phyloP scores from a whole-genome alignment of 1,140 invertebrate species.

The Drosophila persimilis region DNA sequence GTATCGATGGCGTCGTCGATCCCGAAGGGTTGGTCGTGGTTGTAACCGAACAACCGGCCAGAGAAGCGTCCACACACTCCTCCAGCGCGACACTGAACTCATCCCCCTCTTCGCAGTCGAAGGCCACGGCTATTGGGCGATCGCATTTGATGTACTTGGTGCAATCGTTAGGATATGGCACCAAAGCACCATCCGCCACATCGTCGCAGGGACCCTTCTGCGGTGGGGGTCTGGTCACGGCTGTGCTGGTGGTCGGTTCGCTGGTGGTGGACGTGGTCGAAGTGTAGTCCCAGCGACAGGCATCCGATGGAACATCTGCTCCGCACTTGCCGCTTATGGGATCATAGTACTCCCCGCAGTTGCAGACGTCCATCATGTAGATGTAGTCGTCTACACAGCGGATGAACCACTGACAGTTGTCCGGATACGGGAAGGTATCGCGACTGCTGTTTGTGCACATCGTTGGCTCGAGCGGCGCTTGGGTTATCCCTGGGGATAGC shows the following conservation, averaged over 20 bases:
- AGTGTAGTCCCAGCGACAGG: conserved; percentile 65
- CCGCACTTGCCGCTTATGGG: conserved; percentile 54
- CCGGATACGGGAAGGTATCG: conserved; percentile 60
- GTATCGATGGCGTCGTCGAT: conserved; percentile 5
- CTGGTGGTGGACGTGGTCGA: conserved; percentile 42
- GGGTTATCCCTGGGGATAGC: conserved; percentile 23
- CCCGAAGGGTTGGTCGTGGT: conserved; percentile 26
- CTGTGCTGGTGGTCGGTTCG: conserved; percentile 24
- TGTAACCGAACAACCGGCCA: conserved; percentile 57
- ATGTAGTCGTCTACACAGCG: conserved; percentile 65
- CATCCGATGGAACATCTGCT: conserved; percentile 53
- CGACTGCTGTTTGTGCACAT: conserved; percentile 64
- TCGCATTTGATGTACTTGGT: conserved; percentile 66
- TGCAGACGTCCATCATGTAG: conserved; percentile 73
- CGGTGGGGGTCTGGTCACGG: conserved; percentile 52
- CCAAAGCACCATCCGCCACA: conserved; percentile 35
- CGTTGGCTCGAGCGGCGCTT: conserved; percentile 32
- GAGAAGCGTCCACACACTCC: conserved; percentile 46
- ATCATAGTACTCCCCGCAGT: conserved; percentile 68
- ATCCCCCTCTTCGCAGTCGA: conserved; percentile 52
- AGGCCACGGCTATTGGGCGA: conserved; percentile 58
- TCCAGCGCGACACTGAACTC: conserved; percentile 50
- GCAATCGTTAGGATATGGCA: conserved; percentile 73
- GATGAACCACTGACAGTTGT: conserved; percentile 69
- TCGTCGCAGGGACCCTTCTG: conserved; percentile 62